phyloP scores from a whole-genome alignment of 2,888 invertebrate genomes.

The Torymus tubicola region DNA sequence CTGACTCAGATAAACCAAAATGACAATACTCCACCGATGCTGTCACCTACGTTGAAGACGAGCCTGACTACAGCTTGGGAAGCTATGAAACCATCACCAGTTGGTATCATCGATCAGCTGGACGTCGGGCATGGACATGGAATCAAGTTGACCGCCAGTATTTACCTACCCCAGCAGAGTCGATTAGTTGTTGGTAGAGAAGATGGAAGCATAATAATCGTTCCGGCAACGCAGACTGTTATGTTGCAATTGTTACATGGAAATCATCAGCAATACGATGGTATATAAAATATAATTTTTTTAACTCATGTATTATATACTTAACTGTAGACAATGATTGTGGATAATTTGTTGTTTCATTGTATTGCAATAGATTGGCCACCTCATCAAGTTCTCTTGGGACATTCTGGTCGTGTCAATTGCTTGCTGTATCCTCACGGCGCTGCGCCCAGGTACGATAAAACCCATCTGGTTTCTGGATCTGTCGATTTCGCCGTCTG shows the following conservation, averaged over 20 bases:
- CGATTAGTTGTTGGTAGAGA: constrained; percentile 95
- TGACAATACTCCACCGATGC: constrained; percentile 77
- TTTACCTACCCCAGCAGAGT: constrained; percentile 95
- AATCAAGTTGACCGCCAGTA: constrained; percentile 92
- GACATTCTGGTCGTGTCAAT: constrained; percentile 96
- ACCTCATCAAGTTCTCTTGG: constrained; percentile 89
- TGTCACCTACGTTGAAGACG: constrained; percentile 88
- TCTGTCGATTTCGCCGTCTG: constrained; percentile 98
- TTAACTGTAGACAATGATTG: not conserved
- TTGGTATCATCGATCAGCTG: constrained; percentile 93
- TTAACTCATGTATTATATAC: not conserved
- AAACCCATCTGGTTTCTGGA: constrained; percentile 93
- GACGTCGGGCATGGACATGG: constrained; percentile 85
- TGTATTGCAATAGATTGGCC: constrained; percentile 85
- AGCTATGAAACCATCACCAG: constrained; percentile 90
- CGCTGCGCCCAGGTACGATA: constrained; percentile 92
- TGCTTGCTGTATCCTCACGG: constrained; percentile 96
- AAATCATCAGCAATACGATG: constrained; percentile 87
- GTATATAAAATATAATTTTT: constrained; percentile 74
- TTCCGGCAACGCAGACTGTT: constrained; percentile 96
- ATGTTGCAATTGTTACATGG: constrained; percentile 94
- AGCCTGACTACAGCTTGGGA: constrained; percentile 93
- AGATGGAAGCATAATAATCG: constrained; percentile 96
- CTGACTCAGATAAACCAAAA: constrained; percentile 80
- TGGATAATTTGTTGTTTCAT: constrained; percentile 14